phyloP scores from a whole-genome alignment of 2,113 vertebrate species.

The Rissa tridactyla region DNA sequence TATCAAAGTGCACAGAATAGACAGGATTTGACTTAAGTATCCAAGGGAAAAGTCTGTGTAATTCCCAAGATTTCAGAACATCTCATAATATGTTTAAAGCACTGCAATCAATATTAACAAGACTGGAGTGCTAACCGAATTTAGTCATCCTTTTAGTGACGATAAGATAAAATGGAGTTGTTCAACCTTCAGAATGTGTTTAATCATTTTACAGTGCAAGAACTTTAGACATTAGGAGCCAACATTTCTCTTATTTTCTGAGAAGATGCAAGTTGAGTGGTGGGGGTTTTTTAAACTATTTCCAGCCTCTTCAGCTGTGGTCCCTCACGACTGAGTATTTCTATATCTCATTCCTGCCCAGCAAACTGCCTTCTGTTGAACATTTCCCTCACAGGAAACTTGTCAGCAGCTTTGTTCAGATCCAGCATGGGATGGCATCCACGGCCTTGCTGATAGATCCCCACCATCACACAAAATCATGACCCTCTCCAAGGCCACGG shows the following conservation, averaged over 20 bases:
- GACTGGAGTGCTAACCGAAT: background rate
- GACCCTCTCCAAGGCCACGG: background rate
- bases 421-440: background rate
- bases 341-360: background rate
- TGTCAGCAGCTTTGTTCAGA: background rate
- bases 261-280: background rate
- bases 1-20: background rate
- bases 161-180: background rate
- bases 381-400: background rate
- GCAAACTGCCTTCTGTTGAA: background rate
- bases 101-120: background rate
- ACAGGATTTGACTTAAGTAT: background rate
- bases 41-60: background rate
- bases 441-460: background rate
- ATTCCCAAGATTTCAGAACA: background rate
- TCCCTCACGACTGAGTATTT: background rate
- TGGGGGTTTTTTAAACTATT: background rate
- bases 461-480: background rate
- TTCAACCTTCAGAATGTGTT: background rate
- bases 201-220: background rate
- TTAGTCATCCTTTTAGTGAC: background rate
- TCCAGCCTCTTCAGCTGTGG: background rate
- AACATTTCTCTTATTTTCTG: background rate
- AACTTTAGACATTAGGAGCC: background rate
- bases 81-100: background rate